Evolutionary conservation across 2,888 invertebrate genomes (phyloP), one percentile per base, ranked within the genome.

Genomic region (Amphipoea lucens): DNA sequence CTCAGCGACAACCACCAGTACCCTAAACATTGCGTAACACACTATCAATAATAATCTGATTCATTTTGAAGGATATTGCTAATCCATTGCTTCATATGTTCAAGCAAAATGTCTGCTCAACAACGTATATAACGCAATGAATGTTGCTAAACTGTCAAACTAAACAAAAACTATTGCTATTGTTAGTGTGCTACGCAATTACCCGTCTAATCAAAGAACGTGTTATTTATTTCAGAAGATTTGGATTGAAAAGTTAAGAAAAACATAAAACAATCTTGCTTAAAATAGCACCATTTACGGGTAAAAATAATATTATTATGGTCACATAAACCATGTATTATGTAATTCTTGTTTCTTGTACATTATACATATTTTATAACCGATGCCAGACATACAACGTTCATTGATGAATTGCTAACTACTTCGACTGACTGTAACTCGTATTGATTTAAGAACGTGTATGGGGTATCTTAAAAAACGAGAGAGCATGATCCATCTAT

Each of bases 301-400:
- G 40, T 42, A 36, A 68, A 82, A 83, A 68, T 68, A 68, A 83
- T 11, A 83, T 66, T 71, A 83, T 63, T 71, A 63, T 68, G 23
- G 71, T 83, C 74, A 74, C 79, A 83, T 29, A 74, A 48, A 60
- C 54, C 73, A 82, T 83, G 79, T 74, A 74, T 71, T 79, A 74
- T 74, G 83, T 68, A 83, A 60, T 80, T 3, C 57, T 69, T 60
- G 68, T 74, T 84, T 79, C 84, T 79, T 74, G 60, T 66, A 70
- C 74, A 83, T 65, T 48, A 84, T 84, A 74, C 80, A 75, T 83
- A 83, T 83, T 84, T 80, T 66, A 80, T 83, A 75, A 36, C 75
- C 36, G 23, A 45, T 17, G 54, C n/a, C 79, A 74, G 70, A 63
- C 67, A 12, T 62, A 57, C 45, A 75, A 29, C 20, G 42, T 51